Conservation (phyloP, 2,113 vertebrate species). For the Brevimyrus niger region DNA sequence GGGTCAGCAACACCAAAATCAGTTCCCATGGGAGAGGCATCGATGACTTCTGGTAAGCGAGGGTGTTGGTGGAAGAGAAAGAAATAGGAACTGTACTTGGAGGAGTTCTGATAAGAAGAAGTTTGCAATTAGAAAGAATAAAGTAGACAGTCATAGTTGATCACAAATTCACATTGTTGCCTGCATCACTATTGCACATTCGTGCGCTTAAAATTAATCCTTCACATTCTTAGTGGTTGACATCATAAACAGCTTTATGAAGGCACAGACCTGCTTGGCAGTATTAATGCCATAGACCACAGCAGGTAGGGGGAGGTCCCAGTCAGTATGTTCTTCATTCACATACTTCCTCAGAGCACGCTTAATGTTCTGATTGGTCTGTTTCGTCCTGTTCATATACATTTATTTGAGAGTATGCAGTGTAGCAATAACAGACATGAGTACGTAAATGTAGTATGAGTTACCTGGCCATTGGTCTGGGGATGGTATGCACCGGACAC, state of each 20-base stretch:
- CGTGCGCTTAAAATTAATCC: neutral
- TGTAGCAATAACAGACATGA: neutral
- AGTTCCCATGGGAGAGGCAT: neutral
- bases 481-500: slow-evolving; percentile 17
- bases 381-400: neutral
- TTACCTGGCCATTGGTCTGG: slow-evolving; percentile 18
- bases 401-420: neutral
- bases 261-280: neutral
- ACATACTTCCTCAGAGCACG: neutral
- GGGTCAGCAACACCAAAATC: neutral
- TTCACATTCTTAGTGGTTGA: neutral
- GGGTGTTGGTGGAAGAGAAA: slow-evolving; percentile 8
- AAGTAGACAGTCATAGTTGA: neutral
- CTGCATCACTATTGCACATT: neutral
- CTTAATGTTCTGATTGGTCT: slow-evolving; percentile 1
- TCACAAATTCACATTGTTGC: neutral
- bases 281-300: slow-evolving; percentile 5
- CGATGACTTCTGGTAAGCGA: neutral
- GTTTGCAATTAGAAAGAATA: neutral
- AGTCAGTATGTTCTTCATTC: neutral
- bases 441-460: neutral
- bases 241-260: neutral
- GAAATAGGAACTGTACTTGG: slow-evolving; percentile 7
- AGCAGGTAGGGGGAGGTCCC: neutral
- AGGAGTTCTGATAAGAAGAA: neutral